Evolutionary conservation across 2,888 invertebrate genomes (phyloP).

Genomic region (Hypolimnas misippus): DNA sequence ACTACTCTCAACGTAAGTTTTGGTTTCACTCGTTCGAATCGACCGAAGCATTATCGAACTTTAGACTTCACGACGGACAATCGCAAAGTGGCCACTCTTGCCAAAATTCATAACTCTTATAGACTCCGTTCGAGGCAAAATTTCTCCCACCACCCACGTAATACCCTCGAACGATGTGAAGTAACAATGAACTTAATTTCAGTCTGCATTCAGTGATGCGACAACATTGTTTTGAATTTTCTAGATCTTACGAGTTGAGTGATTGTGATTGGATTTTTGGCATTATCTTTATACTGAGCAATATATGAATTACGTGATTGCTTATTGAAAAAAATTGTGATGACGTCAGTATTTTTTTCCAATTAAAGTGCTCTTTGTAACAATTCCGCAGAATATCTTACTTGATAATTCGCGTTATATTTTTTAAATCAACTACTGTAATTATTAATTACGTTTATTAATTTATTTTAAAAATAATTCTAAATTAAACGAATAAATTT

Average conservation of each 20-base stretch:
- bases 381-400: too few relatives aligned
- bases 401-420: too few relatives aligned
- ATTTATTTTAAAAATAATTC: too few relatives aligned
- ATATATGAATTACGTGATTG: too few relatives aligned
- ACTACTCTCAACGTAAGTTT: slow-evolving; percentile 30
- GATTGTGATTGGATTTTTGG: neutral
- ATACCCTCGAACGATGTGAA: slow-evolving; percentile 23
- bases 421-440: too few relatives aligned
- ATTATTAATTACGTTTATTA: too few relatives aligned
- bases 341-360: too few relatives aligned
- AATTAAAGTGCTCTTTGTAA: too few relatives aligned
- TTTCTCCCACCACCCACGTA: slow-evolving; percentile 30
- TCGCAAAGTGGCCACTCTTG: slow-evolving; percentile 38
- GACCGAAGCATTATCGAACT: slow-evolving; percentile 38
- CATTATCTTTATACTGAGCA: neutral
- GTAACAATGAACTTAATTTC: slow-evolving; percentile 29
- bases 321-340: too few relatives aligned
- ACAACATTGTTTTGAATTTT: slow-evolving; percentile 4
- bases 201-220: slow-evolving; percentile 16
- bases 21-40: slow-evolving; percentile 33
- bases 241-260: neutral
- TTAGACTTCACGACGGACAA: slow-evolving; percentile 39
- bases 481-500: too few relatives aligned
- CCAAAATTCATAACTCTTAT: slow-evolving; percentile 39
- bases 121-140: slow-evolving; percentile 35